phyloP scores from a whole-genome alignment of 2,113 vertebrate species.

The Misgurnus mizolepis region DNA sequence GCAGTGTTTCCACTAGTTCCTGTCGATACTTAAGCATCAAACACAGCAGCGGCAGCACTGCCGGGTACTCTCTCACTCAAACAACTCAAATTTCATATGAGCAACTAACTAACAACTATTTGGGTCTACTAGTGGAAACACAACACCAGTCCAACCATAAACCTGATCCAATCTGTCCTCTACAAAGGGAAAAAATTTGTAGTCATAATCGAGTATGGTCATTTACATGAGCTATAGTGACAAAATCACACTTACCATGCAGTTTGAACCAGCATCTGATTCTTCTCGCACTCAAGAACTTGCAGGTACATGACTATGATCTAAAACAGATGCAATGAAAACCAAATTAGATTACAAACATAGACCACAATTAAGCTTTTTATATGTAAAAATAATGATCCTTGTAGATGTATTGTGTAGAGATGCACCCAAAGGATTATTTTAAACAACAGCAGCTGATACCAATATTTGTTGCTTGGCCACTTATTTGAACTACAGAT shows the following conservation, averaged over 20 bases:
- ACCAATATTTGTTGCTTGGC: too few species aligned
- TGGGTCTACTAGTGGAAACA: conserved; percentile 40
- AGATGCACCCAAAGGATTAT: too few species aligned
- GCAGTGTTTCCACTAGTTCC: conserved; percentile 41
- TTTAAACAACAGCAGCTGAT: too few species aligned
- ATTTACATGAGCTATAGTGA: not conserved
- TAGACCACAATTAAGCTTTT: not conserved
- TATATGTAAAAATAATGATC: not conserved
- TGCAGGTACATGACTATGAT: conserved; percentile 99
- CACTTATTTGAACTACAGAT: too few species aligned
- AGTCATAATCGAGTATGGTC: conserved; percentile 7
- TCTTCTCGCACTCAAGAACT: conserved; percentile 98
- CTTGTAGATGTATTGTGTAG: too few species aligned
- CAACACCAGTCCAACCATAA: conserved; percentile 34
- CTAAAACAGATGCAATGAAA: conserved; percentile 67
- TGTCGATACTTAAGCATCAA: not conserved
- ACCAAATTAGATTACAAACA: conserved; percentile 27
- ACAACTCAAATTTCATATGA: conserved; percentile 5
- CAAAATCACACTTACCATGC: conserved; percentile 89
- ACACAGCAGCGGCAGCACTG: not conserved
- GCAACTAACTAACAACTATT: not conserved
- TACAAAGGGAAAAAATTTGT: conserved; percentile 7
- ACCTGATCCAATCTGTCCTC: conserved; percentile 36
- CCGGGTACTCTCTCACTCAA: not conserved
- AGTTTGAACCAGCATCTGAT: conserved; percentile 97